A percentile compares a stretch with the other conserved stretches of the same genome.
Evolutionary conservation across 2,113 vertebrate genomes (phyloP).

Genomic region (Cavia porcellus): DNA sequence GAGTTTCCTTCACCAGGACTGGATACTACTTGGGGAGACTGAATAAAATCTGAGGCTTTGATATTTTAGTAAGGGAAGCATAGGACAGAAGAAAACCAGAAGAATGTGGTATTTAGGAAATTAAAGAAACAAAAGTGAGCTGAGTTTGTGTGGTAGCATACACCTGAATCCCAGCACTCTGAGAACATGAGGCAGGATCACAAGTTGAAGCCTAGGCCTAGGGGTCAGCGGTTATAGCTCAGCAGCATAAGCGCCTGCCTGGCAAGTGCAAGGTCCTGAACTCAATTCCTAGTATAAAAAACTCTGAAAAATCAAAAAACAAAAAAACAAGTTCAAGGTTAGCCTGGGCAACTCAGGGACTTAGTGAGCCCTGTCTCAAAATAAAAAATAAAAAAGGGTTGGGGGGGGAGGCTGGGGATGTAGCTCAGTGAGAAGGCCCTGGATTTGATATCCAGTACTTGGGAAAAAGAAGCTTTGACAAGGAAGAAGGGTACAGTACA

Average conservation of each 20-base stretch:
- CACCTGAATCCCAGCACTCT: neutral
- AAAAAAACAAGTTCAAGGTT: neutral
- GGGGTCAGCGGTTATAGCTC: too few relatives aligned
- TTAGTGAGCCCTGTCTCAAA: neutral
- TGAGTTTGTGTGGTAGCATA: neutral
- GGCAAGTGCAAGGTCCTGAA: too few relatives aligned
- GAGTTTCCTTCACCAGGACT: neutral
- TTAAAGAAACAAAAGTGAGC: neutral
- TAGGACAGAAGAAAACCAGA: neutral
- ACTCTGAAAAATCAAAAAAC: too few relatives aligned
- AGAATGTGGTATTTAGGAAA: neutral
- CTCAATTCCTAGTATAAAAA: too few relatives aligned
- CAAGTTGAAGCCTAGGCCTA: neutral
- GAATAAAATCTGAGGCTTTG: neutral
- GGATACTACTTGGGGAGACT: neutral
- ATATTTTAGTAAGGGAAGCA: slow-evolving; percentile 38
- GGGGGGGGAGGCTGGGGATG: neutral
- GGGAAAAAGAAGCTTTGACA: neutral
- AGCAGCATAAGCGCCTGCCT: too few relatives aligned
- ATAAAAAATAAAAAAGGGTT: neutral
- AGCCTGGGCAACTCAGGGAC: neutral
- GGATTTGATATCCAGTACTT: neutral
- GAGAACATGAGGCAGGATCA: neutral
- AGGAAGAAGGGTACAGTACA: neutral
- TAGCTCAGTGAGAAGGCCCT: neutral